Base-by-base conservation (phyloP, 2,888 invertebrate genomes). In the Formica aserva region DNA sequence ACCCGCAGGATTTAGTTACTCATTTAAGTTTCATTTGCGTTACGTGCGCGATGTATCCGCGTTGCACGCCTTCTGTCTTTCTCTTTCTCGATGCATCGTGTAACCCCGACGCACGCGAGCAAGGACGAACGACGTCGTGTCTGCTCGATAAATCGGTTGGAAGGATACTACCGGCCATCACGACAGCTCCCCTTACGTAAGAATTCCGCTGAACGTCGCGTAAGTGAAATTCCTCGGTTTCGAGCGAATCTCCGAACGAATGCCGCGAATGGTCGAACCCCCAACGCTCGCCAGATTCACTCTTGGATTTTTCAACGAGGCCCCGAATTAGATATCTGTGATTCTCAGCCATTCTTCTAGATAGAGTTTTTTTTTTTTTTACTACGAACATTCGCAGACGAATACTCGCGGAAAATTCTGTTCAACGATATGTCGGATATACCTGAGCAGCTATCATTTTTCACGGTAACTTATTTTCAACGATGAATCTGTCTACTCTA, bases 1-100 rank as follows among this genome's bases (percentile, higher is more conserved):
- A 87, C 72, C 78, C 83, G 62, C 72, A 83, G 83, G 87, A 86
- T 91, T 91, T 89, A 88, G 89, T 87, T 86, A 90, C 89, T 90
- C 91, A 89, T 90, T 91, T 89, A 91, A 91, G 90, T 91, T 91
- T 91, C 90, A 91, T 89, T 91, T 89, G 76, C 82, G 89, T 87
- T 87, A 78, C 86, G 86, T 78, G 86, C 75, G 35, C 72, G 83
- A 84, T 84, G 66, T 60, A 82, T 55, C 57, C 60, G 38, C 48
- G 77, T 9, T 52, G 83, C 60, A 65, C 22, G 35, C 26, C 41
- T 22, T 41, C 35, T 60, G 26, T 45, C 22, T 63, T 55, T 13
- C 32, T 69, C 41, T 41, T 0, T 22, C 63, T 55, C 26, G 18
- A 66, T 80, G 80, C 85, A 85, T 65, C 72, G 63, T 22, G 63